Conservation (phyloP, 2,113 vertebrate genomes). For the Xenopus borealis region DNA sequence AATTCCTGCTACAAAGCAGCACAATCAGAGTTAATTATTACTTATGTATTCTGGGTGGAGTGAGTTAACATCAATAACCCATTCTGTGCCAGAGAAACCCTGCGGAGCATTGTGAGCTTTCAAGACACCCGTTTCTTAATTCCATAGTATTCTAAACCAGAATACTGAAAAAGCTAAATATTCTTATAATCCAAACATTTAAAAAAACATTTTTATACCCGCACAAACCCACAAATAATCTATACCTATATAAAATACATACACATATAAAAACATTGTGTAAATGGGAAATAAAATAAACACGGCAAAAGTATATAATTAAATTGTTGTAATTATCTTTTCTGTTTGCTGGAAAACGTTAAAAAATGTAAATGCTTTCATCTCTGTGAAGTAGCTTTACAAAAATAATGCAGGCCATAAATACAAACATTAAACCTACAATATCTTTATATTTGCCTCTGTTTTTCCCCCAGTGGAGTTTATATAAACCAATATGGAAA, state of each 20-base stretch:
- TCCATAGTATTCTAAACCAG: neutral
- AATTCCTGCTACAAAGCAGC: slow-evolving; percentile 24
- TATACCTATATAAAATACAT: neutral
- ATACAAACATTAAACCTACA: too few species aligned
- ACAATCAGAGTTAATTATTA: slow-evolving; percentile 37
- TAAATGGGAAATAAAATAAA: neutral
- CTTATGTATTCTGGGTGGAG: slow-evolving; percentile 11
- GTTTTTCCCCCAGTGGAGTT: too few species aligned
- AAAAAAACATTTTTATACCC: too few species aligned
- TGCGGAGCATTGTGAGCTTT: neutral
- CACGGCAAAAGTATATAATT: neutral
- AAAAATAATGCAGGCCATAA: too few species aligned
- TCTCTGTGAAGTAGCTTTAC: too few species aligned
- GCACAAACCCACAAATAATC: neutral
- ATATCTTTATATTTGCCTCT: too few species aligned
- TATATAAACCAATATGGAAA: too few species aligned
- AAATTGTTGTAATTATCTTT: neutral
- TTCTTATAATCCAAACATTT: too few species aligned
- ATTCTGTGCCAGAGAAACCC: slow-evolving; percentile 1
- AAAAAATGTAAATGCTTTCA: too few species aligned
- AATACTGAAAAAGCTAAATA: too few species aligned
- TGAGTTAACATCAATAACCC: neutral
- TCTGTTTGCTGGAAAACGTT: neutral
- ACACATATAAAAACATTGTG: neutral
- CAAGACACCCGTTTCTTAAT: neutral